phyloP scores from a whole-genome alignment of 1,140 invertebrate species.

The Zaprionus capensis region DNA sequence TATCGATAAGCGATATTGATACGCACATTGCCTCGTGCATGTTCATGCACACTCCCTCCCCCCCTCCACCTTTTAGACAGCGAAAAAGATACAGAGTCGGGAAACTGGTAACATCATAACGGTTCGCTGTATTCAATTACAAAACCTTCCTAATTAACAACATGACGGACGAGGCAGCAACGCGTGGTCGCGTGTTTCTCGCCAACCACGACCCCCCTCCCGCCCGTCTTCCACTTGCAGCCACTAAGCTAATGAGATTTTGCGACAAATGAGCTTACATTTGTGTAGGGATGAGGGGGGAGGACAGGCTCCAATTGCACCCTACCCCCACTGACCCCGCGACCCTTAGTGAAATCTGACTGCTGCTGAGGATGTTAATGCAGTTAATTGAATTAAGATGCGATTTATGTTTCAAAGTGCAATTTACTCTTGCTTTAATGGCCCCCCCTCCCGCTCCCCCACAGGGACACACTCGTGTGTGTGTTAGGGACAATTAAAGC shows the following conservation, averaged over 20 bases:
- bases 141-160: slow-evolving; percentile 47
- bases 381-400: slow-evolving; percentile 54
- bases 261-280: slow-evolving; percentile 49
- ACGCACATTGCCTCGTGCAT: background rate
- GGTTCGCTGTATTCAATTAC: slow-evolving; percentile 45
- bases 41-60: background rate
- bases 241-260: slow-evolving; percentile 46
- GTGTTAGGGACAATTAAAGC: slow-evolving; percentile 4
- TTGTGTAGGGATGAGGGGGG: slow-evolving; percentile 6
- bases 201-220: background rate
- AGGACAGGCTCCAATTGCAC: slow-evolving; percentile 3
- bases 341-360: background rate
- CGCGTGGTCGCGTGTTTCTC: background rate
- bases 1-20: slow-evolving; percentile 12
- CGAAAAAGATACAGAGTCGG: background rate
- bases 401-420: slow-evolving; percentile 52
- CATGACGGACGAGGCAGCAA: slow-evolving; percentile 23
- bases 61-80: background rate
- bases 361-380: slow-evolving; percentile 27
- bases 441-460: too few relatives aligned
- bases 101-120: slow-evolving; percentile 8
- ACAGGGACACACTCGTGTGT: too few relatives aligned
- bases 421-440: slow-evolving; percentile 41
- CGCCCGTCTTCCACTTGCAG: background rate
- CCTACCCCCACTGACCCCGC: background rate